Conservation (phyloP, 2,113 vertebrate genomes). For the Microtus montanus region DNA sequence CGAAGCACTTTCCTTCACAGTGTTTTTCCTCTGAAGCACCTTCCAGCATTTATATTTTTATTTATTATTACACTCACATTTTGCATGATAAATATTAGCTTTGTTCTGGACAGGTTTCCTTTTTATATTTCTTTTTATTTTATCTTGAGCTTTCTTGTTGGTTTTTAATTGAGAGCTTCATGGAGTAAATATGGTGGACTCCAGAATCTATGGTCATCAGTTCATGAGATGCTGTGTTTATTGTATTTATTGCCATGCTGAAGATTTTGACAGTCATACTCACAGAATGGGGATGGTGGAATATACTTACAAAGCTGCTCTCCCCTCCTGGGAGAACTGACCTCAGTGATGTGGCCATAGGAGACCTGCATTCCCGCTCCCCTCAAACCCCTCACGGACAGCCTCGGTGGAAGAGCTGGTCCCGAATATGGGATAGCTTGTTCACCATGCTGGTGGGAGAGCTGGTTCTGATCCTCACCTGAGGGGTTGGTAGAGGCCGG, state of each 20-base stretch:
- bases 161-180: constrained; percentile 75
- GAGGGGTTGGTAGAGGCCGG: neutral
- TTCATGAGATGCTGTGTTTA: constrained; percentile 44
- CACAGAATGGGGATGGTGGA: neutral
- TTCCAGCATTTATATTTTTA: constrained; percentile 42
- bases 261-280: constrained; percentile 40
- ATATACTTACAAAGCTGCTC: neutral
- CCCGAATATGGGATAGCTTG: neutral
- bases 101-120: constrained; percentile 20
- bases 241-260: constrained; percentile 27
- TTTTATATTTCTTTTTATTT: constrained; percentile 68
- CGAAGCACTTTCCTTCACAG: too few relatives aligned
- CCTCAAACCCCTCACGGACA: neutral
- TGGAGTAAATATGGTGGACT: constrained; percentile 33
- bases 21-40: neutral
- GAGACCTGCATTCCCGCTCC: rapidly evolving
- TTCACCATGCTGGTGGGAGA: neutral
- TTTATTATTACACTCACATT: neutral
- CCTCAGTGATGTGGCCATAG: neutral
- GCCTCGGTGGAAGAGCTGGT: neutral
- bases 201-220: constrained; percentile 55
- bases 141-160: constrained; percentile 55
- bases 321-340: neutral
- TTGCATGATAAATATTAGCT: constrained; percentile 62
- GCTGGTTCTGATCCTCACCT: neutral